Percentiles rank a stretch among this genome's conserved stretches.
These are phyloP conservation scores for Meleagris gallopavo DNA, from an alignment of 2,113 vertebrate genomes.

Conservation along the genomic window DNA sequence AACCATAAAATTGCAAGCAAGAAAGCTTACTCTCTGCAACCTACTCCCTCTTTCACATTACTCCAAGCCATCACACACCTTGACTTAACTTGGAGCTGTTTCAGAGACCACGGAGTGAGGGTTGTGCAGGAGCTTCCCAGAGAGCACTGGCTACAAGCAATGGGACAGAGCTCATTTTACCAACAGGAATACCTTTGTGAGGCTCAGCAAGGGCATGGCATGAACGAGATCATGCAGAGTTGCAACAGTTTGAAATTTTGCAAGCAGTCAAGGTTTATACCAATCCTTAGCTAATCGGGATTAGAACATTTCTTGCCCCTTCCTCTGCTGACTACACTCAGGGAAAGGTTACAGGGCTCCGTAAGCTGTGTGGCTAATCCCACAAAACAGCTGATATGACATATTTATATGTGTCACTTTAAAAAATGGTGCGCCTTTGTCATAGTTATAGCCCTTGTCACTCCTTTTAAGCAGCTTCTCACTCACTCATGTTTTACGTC, in stretches of 20 bases:
- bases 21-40: neutral
- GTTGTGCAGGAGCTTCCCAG: neutral
- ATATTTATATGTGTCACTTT: neutral
- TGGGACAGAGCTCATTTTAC: neutral
- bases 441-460: neutral
- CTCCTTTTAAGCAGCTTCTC: neutral
- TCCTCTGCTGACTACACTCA: neutral
- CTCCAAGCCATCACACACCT: neutral
- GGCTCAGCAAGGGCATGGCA: neutral
- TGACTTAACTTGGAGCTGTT: neutral
- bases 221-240: neutral
- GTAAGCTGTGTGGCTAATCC: neutral
- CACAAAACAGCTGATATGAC: neutral
- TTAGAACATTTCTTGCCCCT: neutral
- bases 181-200: accelerated
- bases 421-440: neutral
- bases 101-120: neutral
- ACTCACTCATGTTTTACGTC: neutral
- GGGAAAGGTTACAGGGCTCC: neutral
- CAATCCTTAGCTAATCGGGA: neutral
- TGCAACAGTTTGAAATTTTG: neutral
- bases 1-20: neutral
- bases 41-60: neutral
- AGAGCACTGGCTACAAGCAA: neutral
- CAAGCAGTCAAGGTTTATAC: neutral